Evolutionary conservation across 2,888 invertebrate species (phyloP).

Genomic region (Pomacea canaliculata): DNA sequence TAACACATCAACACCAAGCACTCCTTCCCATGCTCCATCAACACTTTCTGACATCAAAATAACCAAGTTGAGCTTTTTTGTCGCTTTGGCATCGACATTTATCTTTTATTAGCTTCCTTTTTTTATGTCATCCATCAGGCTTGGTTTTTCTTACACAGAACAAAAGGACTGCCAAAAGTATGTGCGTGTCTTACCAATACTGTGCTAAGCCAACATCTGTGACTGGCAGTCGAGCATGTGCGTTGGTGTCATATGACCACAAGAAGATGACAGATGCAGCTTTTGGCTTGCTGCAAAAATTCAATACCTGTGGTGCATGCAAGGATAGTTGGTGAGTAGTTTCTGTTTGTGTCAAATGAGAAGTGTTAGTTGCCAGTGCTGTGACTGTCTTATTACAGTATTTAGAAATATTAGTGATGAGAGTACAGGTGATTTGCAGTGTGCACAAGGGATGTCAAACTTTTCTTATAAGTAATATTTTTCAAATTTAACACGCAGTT

Average conservation of each 20-base stretch:
- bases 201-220: slow-evolving; percentile 73
- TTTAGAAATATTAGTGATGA: too few species aligned
- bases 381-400: neutral
- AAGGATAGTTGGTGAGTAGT: slow-evolving; percentile 61
- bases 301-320: slow-evolving; percentile 64
- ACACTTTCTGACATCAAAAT: neutral
- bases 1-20: neutral
- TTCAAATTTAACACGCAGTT: too few species aligned
- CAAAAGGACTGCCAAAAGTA: slow-evolving; percentile 82
- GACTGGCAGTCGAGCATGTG: slow-evolving; percentile 75
- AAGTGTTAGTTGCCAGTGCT: neutral
- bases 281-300: slow-evolving; percentile 78
- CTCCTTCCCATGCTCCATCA: neutral
- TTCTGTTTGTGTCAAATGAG: neutral
- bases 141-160: slow-evolving; percentile 74
- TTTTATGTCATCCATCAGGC: too few species aligned
- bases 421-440: too few species aligned
- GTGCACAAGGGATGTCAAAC: too few species aligned
- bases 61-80: neutral
- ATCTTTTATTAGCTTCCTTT: neutral
- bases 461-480: too few species aligned
- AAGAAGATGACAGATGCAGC: slow-evolving; percentile 78
- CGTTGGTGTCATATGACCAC: slow-evolving; percentile 76
- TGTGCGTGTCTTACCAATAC: slow-evolving; percentile 81
- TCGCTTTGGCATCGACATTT: neutral